Evolutionary conservation across 2,113 vertebrate genomes (phyloP), one percentile per base, ranked within the genome.

Genomic region (Ciconia boyciana): DNA sequence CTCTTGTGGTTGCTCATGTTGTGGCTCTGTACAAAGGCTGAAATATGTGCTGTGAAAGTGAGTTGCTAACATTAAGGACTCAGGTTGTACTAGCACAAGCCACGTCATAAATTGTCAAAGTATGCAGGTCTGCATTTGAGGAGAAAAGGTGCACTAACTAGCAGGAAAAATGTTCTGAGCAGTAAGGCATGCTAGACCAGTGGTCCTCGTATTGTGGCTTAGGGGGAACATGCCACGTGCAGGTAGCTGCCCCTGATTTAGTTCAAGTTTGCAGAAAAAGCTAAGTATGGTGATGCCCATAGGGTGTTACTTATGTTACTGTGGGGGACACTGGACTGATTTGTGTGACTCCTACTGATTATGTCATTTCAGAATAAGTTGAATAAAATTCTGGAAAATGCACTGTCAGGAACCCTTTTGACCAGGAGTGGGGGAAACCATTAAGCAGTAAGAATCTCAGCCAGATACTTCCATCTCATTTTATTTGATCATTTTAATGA

Each of bases 401-500:
- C 19, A 52, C 39, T 51, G 61, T 93, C 77, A 82, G 81, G 52
- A 89, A 49, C 21, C 24, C 34, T 80, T 93, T 69, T 71, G 68
- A 86, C 61, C 68, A 55, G 26, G n/a, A 82, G 18, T 6, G 5
- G 28, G 9, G 65, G 28, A 78, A 91, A 69, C 26, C 19, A 75
- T 96, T 95, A 92, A 89, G 80, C 48, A 32, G 17, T 76, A 46
- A 87, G 60, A 89, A 83, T 74, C 93, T 75, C 52, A 95, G 83
- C 95, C 94, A 95, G 79, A 93, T 81, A 52, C 9, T 81, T 79
- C 69, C 9, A 71, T 78, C 32, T 87, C 41, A 41, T 94, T 96
- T 95, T 92, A 94, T 89, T 71, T 89, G 51, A 91, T 83, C 52
- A 61, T 92, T 94, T 96, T 81, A 94, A 89, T 72, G 89, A 92